Evolutionary conservation across 2,797 vertebrate species (phyloP), one percentile per base, ranked within the genome.

Genomic region (Sebastes minor): DNA sequence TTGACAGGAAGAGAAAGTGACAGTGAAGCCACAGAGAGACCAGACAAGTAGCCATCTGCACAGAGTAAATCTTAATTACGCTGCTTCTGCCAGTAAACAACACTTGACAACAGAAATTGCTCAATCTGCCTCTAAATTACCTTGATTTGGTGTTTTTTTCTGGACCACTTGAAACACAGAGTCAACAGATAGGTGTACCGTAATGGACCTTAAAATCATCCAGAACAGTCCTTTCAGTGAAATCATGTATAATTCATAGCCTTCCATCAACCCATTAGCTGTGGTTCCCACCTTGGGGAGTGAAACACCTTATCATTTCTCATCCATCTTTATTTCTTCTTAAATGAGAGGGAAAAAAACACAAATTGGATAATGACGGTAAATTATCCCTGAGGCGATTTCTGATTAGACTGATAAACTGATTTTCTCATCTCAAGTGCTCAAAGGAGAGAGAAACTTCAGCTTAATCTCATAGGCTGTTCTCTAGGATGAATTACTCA

Each of bases 161-260:
- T 55, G 53, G 30, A 78, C 38, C 55, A 76, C 35, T 67, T 67
- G 71, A 81, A 77, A 52, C 65, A 52, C 20, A 66, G 56, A 72
- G 16, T 33, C 2, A 1, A 55, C 63, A 32, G 72, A 83, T 30
- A 74, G 59, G 84, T 86, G 61, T 49, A 49, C 56, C 59, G 46
- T 81, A 89, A 90, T 90, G 78, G 80, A 84, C 76, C 81, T 80
- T 74, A 81, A 83, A 91, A 71, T 75, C 66, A 57, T 73, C 72
- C 69, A 73, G 86, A 88, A 83, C 71, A 71, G 55, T 38, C 66
- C 18, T 82, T 83, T 81, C 67, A 80, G 65, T 60, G 76, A 82
- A 81, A 86, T 82, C 46, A 89, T 93, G 78, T 88, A 84, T 86
- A 80, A 93, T 93, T 92, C 84, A 94, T 78, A 35, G 28, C 53